These are phyloP conservation scores for Oreocharis arfaki DNA, from an alignment of 2,113 vertebrate species.

Conservation along the genomic window DNA sequence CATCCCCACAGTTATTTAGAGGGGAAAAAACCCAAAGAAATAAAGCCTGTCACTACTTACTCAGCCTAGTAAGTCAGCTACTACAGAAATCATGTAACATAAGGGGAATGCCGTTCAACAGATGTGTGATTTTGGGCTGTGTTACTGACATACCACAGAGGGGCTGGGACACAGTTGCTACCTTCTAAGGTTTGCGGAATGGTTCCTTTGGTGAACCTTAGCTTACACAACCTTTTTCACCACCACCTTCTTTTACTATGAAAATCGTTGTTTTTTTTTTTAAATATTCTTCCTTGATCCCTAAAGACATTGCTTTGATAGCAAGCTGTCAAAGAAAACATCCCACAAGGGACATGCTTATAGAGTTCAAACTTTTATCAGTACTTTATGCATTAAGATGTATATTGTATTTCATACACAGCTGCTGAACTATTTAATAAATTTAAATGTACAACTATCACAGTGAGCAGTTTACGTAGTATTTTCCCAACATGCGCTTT, in stretches of 20 bases:
- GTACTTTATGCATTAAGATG: not conserved
- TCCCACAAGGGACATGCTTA: not conserved
- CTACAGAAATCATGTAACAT: not conserved
- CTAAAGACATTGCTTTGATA: not conserved
- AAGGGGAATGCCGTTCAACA: not conserved
- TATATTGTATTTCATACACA: not conserved
- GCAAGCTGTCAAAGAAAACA: not conserved
- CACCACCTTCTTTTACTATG: not conserved
- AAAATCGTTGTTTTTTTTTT: not conserved
- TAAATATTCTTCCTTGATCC: not conserved
- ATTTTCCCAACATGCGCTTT: not conserved
- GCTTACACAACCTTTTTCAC: not conserved
- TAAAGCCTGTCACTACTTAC: not conserved
- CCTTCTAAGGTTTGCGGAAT: not conserved
- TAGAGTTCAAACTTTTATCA: not conserved
- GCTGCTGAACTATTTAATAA: not conserved
- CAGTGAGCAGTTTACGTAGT: not conserved
- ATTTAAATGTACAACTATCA: not conserved
- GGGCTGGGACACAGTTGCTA: not conserved
- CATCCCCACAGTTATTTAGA: not conserved
- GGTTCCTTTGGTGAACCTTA: not conserved
- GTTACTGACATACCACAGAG: not conserved
- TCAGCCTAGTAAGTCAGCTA: not conserved
- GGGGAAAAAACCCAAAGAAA: not conserved
- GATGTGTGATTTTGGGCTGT: not conserved